Base-by-base conservation (phyloP, 2,888 invertebrate genomes). In the Tinea trinotella region DNA sequence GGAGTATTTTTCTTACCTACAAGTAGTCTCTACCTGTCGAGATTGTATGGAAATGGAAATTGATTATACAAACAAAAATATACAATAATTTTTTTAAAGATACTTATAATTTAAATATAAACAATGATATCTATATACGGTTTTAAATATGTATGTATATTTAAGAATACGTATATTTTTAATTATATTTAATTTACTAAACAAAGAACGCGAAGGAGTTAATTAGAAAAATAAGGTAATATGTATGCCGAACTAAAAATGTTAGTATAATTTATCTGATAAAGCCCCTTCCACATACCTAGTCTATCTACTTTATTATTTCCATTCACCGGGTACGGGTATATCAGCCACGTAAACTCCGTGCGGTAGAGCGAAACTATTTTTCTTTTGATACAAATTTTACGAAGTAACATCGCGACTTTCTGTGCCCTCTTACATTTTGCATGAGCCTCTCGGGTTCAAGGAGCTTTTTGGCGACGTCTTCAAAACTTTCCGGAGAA, bases 371-470 rank as follows among this genome's bases (percentile, higher is more conserved):
- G 54, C 49, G 19, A 55, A 67, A 69, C 68, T 70, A 68, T 68
- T 61, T 54, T 62, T 61, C 64, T 64, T 64, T 65, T 63, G 62
- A 67, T 68, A 69, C 66, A 70, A 69, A 65, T 70, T 70, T 68
- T 62, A 69, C 64, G 68, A 64, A 61, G 60, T 62, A n/a, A 24
- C 13, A 13, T 30, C 49, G 61, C 62, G 62, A 55, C 61, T 60
- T 59, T 52, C 52, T 19, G 4, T 35, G 56, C 60, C 44, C 57
- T 56, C 62, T 76, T 82, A 79, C 76, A 83, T 82, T 80, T 82
- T 83, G 79, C 74, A 83, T 81, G 82, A 80, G 71, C 66, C 66
- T 60, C 62, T 65, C 60, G 56, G 59, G 53, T 40, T 53, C 53
- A 53, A 44, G 13, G 24, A n/a, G 36, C 40, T 44, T 24, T 15